Evolutionary conservation across 2,113 vertebrate species (phyloP).

Genomic region (Phrynosoma platyrhinos): DNA sequence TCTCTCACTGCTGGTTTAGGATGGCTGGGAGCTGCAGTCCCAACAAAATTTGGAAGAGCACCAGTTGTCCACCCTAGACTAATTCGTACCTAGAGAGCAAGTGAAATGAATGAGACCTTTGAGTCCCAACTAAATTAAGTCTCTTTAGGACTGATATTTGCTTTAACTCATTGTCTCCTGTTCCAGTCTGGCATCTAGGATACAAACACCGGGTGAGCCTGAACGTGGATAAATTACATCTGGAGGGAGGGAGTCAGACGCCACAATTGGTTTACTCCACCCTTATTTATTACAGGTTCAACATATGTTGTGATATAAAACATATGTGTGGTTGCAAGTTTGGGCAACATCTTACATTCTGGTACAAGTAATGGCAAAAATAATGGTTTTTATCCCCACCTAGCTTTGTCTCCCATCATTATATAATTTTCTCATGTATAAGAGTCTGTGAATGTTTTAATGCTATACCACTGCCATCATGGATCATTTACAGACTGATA

Average conservation of each 20-base stretch:
- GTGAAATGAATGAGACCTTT: too few species aligned
- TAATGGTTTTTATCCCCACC: neutral
- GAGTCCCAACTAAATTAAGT: too few species aligned
- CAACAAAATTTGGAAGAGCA: too few species aligned
- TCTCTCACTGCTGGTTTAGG: too few species aligned
- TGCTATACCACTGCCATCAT: conserved; percentile 6
- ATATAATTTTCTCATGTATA: neutral
- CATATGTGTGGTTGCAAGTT: neutral
- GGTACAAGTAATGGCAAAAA: neutral
- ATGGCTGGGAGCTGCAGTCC: too few species aligned
- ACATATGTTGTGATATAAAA: neutral
- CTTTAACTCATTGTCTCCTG: too few species aligned
- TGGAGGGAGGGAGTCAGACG: neutral
- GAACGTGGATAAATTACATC: neutral
- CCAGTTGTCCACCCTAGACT: too few species aligned
- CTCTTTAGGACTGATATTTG: too few species aligned
- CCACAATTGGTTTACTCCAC: neutral
- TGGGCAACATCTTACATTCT: neutral
- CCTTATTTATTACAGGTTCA: neutral
- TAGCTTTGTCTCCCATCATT: conserved; percentile 2
- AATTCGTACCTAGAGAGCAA: too few species aligned
- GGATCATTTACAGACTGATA: neutral
- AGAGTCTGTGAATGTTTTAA: neutral
- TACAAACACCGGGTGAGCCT: neutral
- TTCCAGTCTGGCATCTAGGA: neutral